Evolutionary conservation across 2,888 invertebrate genomes (phyloP).

Genomic region (Nephrocerus scutellatus): DNA sequence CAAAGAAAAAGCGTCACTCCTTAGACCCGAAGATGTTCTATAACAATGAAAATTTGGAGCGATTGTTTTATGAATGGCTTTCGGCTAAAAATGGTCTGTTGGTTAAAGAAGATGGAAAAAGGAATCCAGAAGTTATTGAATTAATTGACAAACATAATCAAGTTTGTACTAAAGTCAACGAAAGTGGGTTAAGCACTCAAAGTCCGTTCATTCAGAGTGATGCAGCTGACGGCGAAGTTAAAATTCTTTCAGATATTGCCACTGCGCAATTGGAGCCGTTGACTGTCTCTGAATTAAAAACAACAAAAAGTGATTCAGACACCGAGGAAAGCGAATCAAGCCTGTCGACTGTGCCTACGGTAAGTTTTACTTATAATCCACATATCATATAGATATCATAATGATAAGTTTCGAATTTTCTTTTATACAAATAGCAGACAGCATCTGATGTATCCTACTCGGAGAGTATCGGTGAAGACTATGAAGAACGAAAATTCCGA

Average conservation of each 20-base stretch:
- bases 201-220: neutral
- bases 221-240: constrained; percentile 15
- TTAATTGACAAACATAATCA: too few species aligned
- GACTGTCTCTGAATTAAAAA: too few species aligned
- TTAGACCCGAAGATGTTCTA: constrained; percentile 30
- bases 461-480: constrained; percentile 20
- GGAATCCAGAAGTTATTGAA: too few species aligned
- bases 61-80: constrained; percentile 39
- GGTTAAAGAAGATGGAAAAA: too few species aligned
- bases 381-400: neutral
- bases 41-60: constrained; percentile 33
- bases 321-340: constrained; percentile 37
- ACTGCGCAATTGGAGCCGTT: constrained; percentile 16
- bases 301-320: too few species aligned
- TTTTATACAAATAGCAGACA: constrained; percentile 24
- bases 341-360: constrained; percentile 35
- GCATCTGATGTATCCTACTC: constrained; percentile 36
- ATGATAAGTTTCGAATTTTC: too few species aligned
- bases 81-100: constrained; percentile 34
- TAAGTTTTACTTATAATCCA: constrained; percentile 18
- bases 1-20: too few species aligned
- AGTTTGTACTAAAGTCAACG: too few species aligned
- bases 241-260: constrained; percentile 10
- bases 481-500: constrained; percentile 30
- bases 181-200: too few species aligned